A percentile compares a stretch with the other conserved stretches of the same genome.
Conservation (phyloP, 2,888 invertebrate genomes). For the Acleris sparsana region DNA sequence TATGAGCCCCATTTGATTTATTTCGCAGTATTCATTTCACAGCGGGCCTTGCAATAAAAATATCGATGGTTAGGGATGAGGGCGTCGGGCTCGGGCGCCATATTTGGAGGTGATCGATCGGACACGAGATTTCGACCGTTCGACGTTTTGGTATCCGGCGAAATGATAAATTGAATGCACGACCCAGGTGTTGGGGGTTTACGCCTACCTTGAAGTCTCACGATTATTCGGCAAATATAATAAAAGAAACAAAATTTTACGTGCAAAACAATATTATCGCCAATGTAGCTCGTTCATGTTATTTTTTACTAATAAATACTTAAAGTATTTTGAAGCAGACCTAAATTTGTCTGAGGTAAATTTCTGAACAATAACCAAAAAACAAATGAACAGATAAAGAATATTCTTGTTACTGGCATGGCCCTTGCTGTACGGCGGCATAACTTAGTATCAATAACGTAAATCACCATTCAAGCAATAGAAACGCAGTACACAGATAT, state of each 20-base stretch:
- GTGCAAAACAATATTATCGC: background rate
- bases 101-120: constrained; percentile 38
- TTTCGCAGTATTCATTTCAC: constrained; percentile 54
- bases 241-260: background rate
- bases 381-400: no score
- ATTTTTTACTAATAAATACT: background rate
- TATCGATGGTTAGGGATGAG: constrained; percentile 33
- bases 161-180: constrained; percentile 34
- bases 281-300: background rate
- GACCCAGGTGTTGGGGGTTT: constrained; percentile 21
- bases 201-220: constrained; percentile 18
- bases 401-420: no score
- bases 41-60: constrained; percentile 48
- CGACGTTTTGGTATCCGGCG: constrained; percentile 31
- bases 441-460: no score
- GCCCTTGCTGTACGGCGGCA: no score
- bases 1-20: constrained; percentile 66
- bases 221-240: constrained; percentile 3
- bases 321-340: no score
- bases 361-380: no score
- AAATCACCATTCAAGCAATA: no score
- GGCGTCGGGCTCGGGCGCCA: constrained; percentile 16
- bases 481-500: no score
- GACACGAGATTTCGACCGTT: constrained; percentile 28
- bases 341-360: no score